These are phyloP conservation scores for Cacoxenus indagator DNA, from an alignment of 2,888 invertebrate species.

Conservation along the genomic window DNA sequence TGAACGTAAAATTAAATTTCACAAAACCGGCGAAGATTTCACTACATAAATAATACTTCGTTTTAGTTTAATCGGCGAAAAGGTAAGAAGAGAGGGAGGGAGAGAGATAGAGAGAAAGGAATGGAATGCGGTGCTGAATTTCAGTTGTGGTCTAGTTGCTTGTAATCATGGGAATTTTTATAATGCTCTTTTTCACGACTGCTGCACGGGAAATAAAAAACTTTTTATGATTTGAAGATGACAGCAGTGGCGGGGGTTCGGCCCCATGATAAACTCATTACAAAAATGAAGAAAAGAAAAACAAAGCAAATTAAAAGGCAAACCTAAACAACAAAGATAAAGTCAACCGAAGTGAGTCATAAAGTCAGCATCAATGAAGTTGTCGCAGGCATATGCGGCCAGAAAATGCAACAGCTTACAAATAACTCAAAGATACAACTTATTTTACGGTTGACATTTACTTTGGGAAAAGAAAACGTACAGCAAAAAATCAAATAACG, in stretches of 20 bases:
- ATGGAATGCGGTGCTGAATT: background rate
- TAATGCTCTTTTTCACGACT: background rate
- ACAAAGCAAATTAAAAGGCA: constrained; percentile 27
- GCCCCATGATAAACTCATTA: constrained; percentile 59
- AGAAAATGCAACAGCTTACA: constrained; percentile 14
- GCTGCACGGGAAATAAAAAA: constrained; percentile 26
- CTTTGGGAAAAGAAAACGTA: constrained; percentile 14
- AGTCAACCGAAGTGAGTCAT: background rate
- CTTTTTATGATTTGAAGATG: constrained; percentile 4
- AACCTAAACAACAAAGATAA: background rate
- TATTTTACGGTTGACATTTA: background rate
- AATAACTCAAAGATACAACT: constrained; percentile 1
- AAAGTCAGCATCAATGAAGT: background rate
- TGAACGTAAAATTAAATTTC: background rate
- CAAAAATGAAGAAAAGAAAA: constrained; percentile 28
- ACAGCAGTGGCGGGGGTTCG: constrained; percentile 6
- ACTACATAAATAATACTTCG: constrained; percentile 36
- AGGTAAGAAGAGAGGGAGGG: background rate
- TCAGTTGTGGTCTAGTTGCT: constrained; percentile 56
- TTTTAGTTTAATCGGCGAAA: constrained; percentile 34
- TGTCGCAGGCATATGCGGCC: background rate
- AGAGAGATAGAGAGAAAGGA: background rate
- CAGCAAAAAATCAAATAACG: background rate
- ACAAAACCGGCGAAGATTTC: constrained; percentile 36
- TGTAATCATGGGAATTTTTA: constrained; percentile 44